Evolutionary conservation across 2,888 invertebrate genomes (phyloP), one percentile per base, ranked within the genome.

Genomic region (Acrobeloides nanus): DNA sequence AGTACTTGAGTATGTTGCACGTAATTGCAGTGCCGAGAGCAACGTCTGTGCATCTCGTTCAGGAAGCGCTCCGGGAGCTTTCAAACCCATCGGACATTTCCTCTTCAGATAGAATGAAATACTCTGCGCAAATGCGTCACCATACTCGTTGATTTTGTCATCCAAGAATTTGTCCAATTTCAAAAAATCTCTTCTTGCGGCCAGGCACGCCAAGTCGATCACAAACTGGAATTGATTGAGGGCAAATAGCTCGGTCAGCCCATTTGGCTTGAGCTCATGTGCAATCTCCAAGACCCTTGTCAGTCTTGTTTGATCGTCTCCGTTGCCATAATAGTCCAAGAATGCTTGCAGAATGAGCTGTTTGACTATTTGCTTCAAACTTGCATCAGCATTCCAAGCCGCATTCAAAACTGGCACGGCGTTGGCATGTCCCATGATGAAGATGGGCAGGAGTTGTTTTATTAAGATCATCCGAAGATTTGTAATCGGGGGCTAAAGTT

Each of bases 131-230:
- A 68, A 51, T 7, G 51, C 38, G 12, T 68, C 93, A 17, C 90
- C 90, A 75, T 93, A 89, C 68, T 93, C 93, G 55, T 86, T 80
- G 53, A 95, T 87, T 78, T 97, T 95, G 74, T 99, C 97, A 1
- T 87, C 84, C 10, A 97, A 78, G 95, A 97, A 99, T 75, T 97
- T 97, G 75, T 99, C 97, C 18, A 97, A 78, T 74, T 97, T 97
- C 10, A 97, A 80, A 75, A 93, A 97, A 75, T 95, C 97, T 48
- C 95, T 81, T 42, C 95, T 80, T 0, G 95, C 93, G 0, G 97
- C 97, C 54, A 99, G 78, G 75, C 95, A 97, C 0, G 97, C 95
- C 65, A 97, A 78, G 76, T 97, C 97, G 61, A 99, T 92, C 32
- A 92, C 87, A 76, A 99, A 97, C 18, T 86, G 82, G 75, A 88